Conservation (phyloP, 2,113 vertebrate genomes). For the Isichthys henryi region DNA sequence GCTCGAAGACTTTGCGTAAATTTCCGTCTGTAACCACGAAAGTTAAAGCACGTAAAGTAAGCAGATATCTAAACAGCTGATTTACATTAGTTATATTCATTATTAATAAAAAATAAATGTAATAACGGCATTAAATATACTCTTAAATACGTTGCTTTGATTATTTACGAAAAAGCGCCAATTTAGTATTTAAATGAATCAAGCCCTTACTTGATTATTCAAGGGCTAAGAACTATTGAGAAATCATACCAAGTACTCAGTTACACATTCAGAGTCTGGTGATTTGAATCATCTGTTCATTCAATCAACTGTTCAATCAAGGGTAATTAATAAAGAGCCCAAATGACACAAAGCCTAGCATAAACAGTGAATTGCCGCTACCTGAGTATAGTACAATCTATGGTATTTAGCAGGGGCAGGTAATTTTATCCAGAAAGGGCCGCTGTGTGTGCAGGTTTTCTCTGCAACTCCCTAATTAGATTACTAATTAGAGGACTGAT, state of each 20-base stretch:
- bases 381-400: background rate
- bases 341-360: background rate
- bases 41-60: background rate
- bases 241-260: background rate
- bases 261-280: background rate
- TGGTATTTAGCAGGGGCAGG: background rate
- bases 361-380: background rate
- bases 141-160: background rate
- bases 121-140: background rate
- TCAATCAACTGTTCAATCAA: background rate
- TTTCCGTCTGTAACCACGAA: too few relatives aligned
- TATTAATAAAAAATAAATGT: background rate
- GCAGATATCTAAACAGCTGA: background rate
- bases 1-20: background rate
- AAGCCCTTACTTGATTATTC: background rate
- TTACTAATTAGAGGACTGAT: too few relatives aligned
- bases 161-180: background rate
- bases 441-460: too few relatives aligned
- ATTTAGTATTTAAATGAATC: background rate
- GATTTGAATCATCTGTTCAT: conserved; percentile 1
- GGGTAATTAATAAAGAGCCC: background rate
- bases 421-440: too few relatives aligned
- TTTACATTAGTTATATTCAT: background rate
- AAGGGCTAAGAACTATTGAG: background rate
- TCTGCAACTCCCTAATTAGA: too few relatives aligned